Evolutionary conservation across 2,113 vertebrate species (phyloP), one percentile per base, ranked within the genome.

Genomic region (Oryzias celebensis): DNA sequence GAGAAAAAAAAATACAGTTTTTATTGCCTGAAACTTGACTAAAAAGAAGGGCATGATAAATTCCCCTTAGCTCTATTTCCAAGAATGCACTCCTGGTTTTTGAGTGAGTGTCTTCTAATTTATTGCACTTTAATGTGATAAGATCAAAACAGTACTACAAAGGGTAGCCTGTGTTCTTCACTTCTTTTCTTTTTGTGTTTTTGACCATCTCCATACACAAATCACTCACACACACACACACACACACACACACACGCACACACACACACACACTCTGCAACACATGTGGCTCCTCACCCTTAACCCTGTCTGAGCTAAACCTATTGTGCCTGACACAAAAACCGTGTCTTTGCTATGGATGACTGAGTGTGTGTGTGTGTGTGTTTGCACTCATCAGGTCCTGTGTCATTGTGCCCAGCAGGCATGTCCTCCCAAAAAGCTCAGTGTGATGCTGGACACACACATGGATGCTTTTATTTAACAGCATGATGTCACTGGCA

Each of bases 301-400:
- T 76, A 69, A 82, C 82, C 62, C 71, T 66, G 74, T 77, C 81
- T 85, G 73, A 77, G 72, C 65, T 59, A 58, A 78, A 74, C 31
- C 75, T 77, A 81, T 87, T 88, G 87, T 85, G 68, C 78, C 61
- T 81, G 81, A 81, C 77, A 81, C 80, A 77, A 79, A 65, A 77
- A 83, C 72, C 62, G 67, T 83, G 69, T 83, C 84, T 70, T 64
- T 36, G 53, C 70, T 77, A 81, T 5, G 80, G 73, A 78, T 86
- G 80, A 73, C 53, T 85, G 83, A 59, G 28, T 62, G 53, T 54
- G 54, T 67, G 46, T 48, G 71, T 59, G 54, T 55, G 76, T 56
- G 64, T 68, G 49, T 36, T 36, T 36, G 36, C 36, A 12, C 36
- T 36, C 65, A 71, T 70, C 71, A 82, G 79, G 60, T 73, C 77